Base-by-base conservation (phyloP, 1,140 invertebrate species). In the Zaprionus tsacasi region DNA sequence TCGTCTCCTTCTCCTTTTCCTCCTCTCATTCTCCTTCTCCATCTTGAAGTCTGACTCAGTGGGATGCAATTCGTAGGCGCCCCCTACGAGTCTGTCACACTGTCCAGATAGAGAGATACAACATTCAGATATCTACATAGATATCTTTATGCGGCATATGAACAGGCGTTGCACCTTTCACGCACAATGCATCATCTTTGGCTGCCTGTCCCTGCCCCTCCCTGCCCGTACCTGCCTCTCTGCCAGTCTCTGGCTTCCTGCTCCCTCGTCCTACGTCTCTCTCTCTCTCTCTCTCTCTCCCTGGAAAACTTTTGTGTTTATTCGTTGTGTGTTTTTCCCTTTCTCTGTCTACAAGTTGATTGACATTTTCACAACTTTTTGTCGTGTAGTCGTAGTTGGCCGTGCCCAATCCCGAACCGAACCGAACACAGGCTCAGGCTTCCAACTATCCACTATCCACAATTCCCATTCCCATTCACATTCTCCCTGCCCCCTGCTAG, bases 361-460 rank as follows among this genome's bases (percentile, higher is more conserved):
- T 91, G 88, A 91, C 87, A 91, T 91, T 91, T 91, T 88, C 80
- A 91, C 88, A 91, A 91, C 60, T 91, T 88, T 91, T 91, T 82
- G 86, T 81, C 89, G 70, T 91, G 75, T 60, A 73, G 67, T 79
- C 76, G 57, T 68, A 72, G 66, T 78, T 64, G 61, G 63, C 73
- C 73, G 59, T 70, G 60, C 65, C 65, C 70, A 63, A 68, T 45
- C 21, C 57, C 30, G 12, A 58, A 13, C 50, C 30, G 12, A 58
- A 13, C 50, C 45, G 45, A 25, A 50, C 45, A 3, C 45, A 50
- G 45, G 11, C 45, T 50, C 45, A 25, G 17, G 11, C 17, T 25
- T n/a, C n/a, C n/a, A n/a, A n/a, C n/a, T n/a, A n/a, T 21, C 17
- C 17, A 50, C 40, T 15, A 50, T 50, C 45, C 45, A 50, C 45